Base-by-base conservation (phyloP, 2,113 vertebrate species). In the Onychorhynchus coronatus region DNA sequence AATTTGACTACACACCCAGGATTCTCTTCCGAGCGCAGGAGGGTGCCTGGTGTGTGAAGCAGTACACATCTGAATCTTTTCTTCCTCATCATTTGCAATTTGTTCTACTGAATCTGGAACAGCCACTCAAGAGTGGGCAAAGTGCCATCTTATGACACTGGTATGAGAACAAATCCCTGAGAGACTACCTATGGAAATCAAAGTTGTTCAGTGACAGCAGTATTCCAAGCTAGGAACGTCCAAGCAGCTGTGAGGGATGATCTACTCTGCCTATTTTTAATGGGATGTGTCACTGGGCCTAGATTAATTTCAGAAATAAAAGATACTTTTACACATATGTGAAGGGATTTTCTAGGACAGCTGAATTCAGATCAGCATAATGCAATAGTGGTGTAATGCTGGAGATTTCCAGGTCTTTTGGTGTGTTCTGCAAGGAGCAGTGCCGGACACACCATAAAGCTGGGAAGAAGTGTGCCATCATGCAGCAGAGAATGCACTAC, bases 241-340 rank as follows among this genome's bases (percentile, higher is more conserved):
- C 85, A 93, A 89, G 80, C 91, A 94, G 88, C 91, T 95, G 74
- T 46, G 71, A 93, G 67, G 56, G 49, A 55, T 93, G 88, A 94
- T 56, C 55, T 66, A 46, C 37, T 25, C 61, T 80, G 80, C 71
- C 88, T 97, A 31, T 96, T 96, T 96, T 96, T 92, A 94, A 92
- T 90, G 70, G 37, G 77, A 85, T 84, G 31, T 85, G 88, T 97
- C 89, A 93, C 8, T 86, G 10, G 47, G 42, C 58, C n/a, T 74
- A 78, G 41, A 78, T 72, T 88, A 35, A 86, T 80, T 85, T 58
- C 70, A 77, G 76, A 79, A 88, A 93, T 61, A 70, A 82, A 89
- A 63, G 53, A 83, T 14, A 70, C 14, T 85, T 93, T 63, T 53
- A n/a, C 37, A 83, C 75, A 56, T 39, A 52, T 1, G 28, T 35